Evolutionary conservation across 2,113 vertebrate genomes (phyloP), one percentile per base, ranked within the genome.

Genomic region (Loxodonta africana): DNA sequence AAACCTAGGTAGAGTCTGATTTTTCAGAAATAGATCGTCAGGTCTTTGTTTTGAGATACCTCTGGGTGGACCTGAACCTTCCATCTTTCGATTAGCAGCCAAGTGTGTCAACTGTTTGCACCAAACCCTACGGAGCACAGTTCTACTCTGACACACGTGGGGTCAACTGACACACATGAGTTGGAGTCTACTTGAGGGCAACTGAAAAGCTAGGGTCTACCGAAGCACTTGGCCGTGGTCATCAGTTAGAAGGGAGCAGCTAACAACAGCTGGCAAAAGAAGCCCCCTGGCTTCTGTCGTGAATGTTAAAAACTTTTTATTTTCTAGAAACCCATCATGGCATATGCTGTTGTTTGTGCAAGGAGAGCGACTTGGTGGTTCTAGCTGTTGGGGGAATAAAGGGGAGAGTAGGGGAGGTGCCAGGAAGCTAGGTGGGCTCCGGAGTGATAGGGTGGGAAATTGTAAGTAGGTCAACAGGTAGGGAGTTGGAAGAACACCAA

Each of bases 301-400:
- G 65, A 74, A 23, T 5, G 17, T 76, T n/a, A 11, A 76, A 10
- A 63, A 83, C 5, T 30, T 12, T 96, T 95, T 98, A 5, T 98
- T 88, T 98, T 98, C 83, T 98, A 99, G 99, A 99, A 95, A 96
- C 97, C 44, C 98, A 99, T 0, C 98, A 99, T 57, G 94, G 92
- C 28, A 69, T 99, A 51, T 99, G 99, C 93, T 96, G 97, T 53
- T 96, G 62, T 77, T 98, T 99, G 26, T 98, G 99, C 97, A 98
- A 97, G 97, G 98, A 99, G 94, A 99, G 98, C 2, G 98, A 98
- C 46, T 98, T 99, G 0, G 99, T 99, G n/a, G 99, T 99, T 82
- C 97, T 99, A 25, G 99, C 99, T 74, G 98, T 99, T 46, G 99
- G 98, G 99, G 99, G 98, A 98, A 98, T 98, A 90, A 92, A 2